phyloP scores from a whole-genome alignment of 2,797 vertebrate species.

The Poecilia wingei region DNA sequence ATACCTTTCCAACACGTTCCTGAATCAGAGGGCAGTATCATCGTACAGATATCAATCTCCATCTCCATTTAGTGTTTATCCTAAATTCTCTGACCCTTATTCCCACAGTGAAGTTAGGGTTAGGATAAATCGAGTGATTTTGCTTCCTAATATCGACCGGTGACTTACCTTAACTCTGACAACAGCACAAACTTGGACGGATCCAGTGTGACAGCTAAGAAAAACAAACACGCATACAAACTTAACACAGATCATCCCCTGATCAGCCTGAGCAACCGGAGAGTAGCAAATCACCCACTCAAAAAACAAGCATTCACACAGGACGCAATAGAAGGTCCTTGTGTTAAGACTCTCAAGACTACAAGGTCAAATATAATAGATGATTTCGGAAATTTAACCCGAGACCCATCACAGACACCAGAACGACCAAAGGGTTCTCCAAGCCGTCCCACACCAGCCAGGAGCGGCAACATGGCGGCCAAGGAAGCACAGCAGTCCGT shows the following conservation, averaged over 20 bases:
- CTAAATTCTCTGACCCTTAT: constrained; percentile 27
- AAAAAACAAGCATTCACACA: constrained; percentile 8
- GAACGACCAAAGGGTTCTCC: not conserved
- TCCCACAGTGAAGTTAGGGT: constrained; percentile 12
- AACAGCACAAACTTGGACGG: constrained; percentile 68
- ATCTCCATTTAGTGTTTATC: constrained; percentile 41
- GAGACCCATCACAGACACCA: not conserved
- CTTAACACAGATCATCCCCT: not conserved
- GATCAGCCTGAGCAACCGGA: constrained; percentile 1
- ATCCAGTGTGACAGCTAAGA: constrained; percentile 63
- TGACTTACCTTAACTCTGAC: constrained; percentile 68
- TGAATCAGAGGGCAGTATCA: constrained; percentile 40
- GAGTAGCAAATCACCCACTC: constrained; percentile 28
- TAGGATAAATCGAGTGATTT: constrained; percentile 39
- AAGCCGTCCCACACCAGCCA: not conserved
- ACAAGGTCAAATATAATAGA: constrained; percentile 7
- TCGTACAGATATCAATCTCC: constrained; percentile 39
- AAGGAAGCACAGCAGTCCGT: not conserved
- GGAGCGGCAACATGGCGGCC: not conserved
- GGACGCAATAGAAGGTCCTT: not conserved
- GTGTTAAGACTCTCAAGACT: not conserved
- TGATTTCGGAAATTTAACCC: constrained; percentile 19
- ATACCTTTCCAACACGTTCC: constrained; percentile 37
- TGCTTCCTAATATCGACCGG: constrained; percentile 58
- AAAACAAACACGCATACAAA: constrained; percentile 2